Conservation (phyloP, 2,797 vertebrate species). For the Rhadinocentrus ornatus region DNA sequence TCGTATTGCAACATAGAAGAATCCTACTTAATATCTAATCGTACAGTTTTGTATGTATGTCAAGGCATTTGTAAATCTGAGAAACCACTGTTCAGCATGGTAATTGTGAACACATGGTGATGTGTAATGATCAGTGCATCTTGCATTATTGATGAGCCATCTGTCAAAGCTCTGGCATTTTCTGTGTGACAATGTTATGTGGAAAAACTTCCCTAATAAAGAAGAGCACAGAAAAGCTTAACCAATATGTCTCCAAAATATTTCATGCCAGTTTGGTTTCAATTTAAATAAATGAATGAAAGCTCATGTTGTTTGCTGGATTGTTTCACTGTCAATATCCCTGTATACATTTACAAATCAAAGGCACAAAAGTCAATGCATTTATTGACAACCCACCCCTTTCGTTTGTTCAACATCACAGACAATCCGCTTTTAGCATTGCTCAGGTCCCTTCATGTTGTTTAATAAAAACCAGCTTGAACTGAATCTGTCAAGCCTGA, state of each 20-base stretch:
- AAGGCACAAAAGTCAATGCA: constrained; percentile 48
- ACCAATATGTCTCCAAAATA: constrained; percentile 18
- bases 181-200: constrained; percentile 37
- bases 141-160: constrained; percentile 81
- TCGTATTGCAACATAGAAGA: not conserved
- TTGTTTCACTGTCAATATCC: constrained; percentile 18
- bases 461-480: constrained; percentile 71
- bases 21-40: constrained; percentile 9
- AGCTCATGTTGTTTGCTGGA: not conserved
- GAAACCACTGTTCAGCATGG: constrained; percentile 61
- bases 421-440: constrained; percentile 64
- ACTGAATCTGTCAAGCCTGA: constrained; percentile 62
- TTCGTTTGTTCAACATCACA: constrained; percentile 72
- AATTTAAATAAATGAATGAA: constrained; percentile 12
- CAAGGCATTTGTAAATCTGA: constrained; percentile 59
- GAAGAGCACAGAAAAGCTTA: constrained; percentile 18
- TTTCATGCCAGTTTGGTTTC: constrained; percentile 11
- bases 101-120: constrained; percentile 66
- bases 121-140: constrained; percentile 67
- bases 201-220: constrained; percentile 24
- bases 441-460: constrained; percentile 56
- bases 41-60: constrained; percentile 50
- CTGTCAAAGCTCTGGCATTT: constrained; percentile 62
- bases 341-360: constrained; percentile 55
- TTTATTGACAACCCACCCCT: constrained; percentile 20